Evolutionary conservation across 2,113 vertebrate genomes (phyloP).

Genomic region (Zosterops japonicus): DNA sequence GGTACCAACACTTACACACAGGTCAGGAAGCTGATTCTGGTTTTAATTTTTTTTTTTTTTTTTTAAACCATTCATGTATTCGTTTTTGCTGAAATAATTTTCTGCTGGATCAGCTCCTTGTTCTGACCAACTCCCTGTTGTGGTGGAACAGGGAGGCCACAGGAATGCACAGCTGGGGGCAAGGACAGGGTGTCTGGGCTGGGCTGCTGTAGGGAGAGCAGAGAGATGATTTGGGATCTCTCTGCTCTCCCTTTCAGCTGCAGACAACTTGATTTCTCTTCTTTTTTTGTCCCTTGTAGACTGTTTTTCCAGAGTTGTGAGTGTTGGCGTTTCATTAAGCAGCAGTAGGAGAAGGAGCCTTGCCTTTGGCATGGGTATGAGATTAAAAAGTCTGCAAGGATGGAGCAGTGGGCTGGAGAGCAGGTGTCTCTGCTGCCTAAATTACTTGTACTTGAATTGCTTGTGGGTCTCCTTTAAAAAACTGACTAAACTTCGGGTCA

Average conservation of each 20-base stretch:
- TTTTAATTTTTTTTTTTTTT: neutral
- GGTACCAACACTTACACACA: neutral
- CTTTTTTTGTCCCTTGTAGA: neutral
- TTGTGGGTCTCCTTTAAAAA: neutral
- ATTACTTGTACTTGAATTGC: neutral
- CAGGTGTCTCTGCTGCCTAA: neutral
- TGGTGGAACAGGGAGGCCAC: neutral
- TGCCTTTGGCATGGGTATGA: neutral
- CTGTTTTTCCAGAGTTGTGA: neutral
- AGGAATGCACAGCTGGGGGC: conserved; percentile 51
- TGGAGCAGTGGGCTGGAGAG: neutral
- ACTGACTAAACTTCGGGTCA: neutral
- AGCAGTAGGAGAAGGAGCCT: neutral
- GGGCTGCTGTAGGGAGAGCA: neutral
- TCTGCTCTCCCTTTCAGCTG: neutral
- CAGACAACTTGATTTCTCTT: neutral
- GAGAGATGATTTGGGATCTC: neutral
- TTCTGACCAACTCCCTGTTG: neutral
- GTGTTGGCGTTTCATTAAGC: neutral
- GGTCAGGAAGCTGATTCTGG: neutral
- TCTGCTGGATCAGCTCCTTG: conserved; percentile 21
- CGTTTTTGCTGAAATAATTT: neutral
- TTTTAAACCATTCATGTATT: neutral
- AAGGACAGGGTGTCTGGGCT: conserved; percentile 23
- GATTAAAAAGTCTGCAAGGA: neutral